Conservation (phyloP, 1,140 invertebrate genomes). For the Kradibia gibbosae region DNA sequence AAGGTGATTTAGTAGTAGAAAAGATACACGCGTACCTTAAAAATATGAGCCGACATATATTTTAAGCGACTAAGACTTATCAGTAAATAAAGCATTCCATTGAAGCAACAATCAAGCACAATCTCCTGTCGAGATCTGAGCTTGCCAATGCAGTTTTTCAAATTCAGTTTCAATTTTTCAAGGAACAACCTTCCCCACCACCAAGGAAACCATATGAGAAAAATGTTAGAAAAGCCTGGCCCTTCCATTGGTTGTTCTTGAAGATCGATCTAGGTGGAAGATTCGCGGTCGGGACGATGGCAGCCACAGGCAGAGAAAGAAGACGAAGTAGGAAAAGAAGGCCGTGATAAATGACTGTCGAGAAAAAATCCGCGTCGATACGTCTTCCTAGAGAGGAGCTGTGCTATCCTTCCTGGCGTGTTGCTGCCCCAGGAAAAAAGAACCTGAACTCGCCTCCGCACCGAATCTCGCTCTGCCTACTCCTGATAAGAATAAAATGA, state of each 20-base stretch:
- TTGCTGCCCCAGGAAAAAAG: constrained; percentile 36
- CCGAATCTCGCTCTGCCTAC: constrained; percentile 23
- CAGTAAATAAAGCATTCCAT: background rate
- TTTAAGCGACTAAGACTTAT: too few relatives aligned
- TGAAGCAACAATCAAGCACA: background rate
- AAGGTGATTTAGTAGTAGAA: too few relatives aligned
- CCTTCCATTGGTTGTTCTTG: background rate
- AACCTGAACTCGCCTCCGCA: constrained; percentile 6
- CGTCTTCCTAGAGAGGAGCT: constrained; percentile 67
- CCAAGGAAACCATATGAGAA: background rate
- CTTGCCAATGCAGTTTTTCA: constrained; percentile 12
- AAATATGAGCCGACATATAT: too few relatives aligned
- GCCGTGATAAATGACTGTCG: constrained; percentile 70
- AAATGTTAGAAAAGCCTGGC: constrained; percentile 29
- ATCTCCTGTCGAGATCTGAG: background rate
- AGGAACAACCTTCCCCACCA: background rate
- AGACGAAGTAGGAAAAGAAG: constrained; percentile 58
- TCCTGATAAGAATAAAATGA: constrained; percentile 48
- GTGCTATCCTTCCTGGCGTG: constrained; percentile 26
- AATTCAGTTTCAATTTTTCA: constrained; percentile 40
- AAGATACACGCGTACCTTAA: too few relatives aligned
- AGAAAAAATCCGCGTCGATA: constrained; percentile 70
- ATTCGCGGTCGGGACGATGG: constrained; percentile 12
- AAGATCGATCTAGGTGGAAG: constrained; percentile 28
- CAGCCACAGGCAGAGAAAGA: constrained; percentile 48